Base-by-base conservation (phyloP, 2,888 invertebrate genomes). In the Macrophya annulata region DNA sequence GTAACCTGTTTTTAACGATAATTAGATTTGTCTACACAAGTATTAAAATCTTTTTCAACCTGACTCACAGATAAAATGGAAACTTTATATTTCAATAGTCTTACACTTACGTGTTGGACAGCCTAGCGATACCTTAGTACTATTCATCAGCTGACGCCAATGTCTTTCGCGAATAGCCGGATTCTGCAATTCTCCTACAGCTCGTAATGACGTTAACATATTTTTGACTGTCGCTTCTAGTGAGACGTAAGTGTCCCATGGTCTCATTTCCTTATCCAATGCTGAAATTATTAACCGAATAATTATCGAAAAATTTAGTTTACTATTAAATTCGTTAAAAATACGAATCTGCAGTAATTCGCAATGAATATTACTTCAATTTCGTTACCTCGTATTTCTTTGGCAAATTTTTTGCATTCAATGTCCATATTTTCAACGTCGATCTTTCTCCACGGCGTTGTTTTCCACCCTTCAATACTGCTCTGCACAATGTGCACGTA, bases 391-490 rank as follows among this genome's bases (percentile, higher is more conserved):
- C 98, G 95, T 85, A 98, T 97, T 93, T 98, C 98, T 94, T 99
- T 99, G 1, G 99, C 98, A 93, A 99, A 99, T 92, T 99, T 98
- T 93, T 99, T 99, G 93, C 99, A 99, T 93, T 99, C 99, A 89
- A 99, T 98, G 91, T 99, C 99, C 99, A 99, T 99, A 91, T 99
- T 98, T 94, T 99, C 99, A 65, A 99, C 99, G 92, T 99, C 99
- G 86, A 99, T 98, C 93, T 98, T 98, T 85, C 98, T 96, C 99
- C 99, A 99, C 0, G 98, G 98, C 0, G 99, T 99, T 0, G 97
- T 98, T 93, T 99, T 99, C 99, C 99, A 99, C 92, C 99, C 98
- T 90, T 98, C 97, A 86, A 99, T 98, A 91, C 98, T 97, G 4
- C 98, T 97, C 88, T 96, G 96, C 2, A 99, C 98, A 88, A 99